A percentile compares a stretch with the other conserved stretches of the same genome.
Conservation (phyloP, 2,113 vertebrate genomes). For the Todiramphus saurophagus region DNA sequence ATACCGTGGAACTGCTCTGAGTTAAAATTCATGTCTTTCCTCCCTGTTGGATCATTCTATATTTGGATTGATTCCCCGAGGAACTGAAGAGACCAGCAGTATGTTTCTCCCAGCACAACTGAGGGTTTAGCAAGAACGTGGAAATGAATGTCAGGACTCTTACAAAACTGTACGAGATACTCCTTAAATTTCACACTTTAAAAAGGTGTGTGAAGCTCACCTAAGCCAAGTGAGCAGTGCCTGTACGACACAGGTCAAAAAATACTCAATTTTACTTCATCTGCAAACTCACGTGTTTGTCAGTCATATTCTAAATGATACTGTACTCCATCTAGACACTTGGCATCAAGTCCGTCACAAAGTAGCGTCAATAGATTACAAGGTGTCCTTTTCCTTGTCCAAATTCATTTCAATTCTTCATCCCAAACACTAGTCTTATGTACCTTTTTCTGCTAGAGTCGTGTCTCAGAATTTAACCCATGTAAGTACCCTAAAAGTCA, state of each 20-base stretch:
- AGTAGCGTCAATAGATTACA: background rate
- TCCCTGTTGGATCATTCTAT: background rate
- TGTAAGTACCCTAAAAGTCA: background rate
- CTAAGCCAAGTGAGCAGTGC: background rate
- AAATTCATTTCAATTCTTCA: background rate
- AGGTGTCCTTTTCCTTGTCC: background rate
- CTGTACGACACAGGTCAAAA: background rate
- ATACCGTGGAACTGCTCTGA: background rate
- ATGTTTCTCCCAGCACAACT: background rate
- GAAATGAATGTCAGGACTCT: background rate
- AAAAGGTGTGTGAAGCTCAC: background rate
- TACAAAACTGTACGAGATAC: background rate
- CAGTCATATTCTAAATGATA: background rate
- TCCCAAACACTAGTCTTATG: background rate
- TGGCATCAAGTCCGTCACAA: background rate
- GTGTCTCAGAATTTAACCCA: background rate
- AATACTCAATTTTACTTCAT: background rate
- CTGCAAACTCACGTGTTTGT: background rate
- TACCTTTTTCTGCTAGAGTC: background rate
- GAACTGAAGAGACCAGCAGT: background rate
- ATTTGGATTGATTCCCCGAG: background rate
- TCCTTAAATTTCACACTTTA: background rate
- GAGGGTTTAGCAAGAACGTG: background rate
- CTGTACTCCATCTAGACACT: accelerated
- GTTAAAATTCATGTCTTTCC: background rate